Evolutionary conservation across 2,888 invertebrate genomes (phyloP).

Genomic region (Cephonodes hylas): DNA sequence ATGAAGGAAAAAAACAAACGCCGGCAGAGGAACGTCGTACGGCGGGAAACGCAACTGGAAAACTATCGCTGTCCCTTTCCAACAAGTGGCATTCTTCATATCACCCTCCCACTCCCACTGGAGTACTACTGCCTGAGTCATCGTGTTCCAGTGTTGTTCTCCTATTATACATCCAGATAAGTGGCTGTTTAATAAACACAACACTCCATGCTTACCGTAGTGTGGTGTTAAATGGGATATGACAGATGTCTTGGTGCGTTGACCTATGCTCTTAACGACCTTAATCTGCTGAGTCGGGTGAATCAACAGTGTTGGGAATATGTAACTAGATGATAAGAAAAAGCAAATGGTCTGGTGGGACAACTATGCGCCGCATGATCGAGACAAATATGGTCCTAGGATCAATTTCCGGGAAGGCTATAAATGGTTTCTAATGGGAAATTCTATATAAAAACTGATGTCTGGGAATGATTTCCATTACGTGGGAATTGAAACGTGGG

Average conservation of each 20-base stretch:
- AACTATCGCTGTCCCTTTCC: slow-evolving; percentile 52
- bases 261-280: slow-evolving; percentile 7
- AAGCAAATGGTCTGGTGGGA: not conserved
- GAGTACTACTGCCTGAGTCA: slow-evolving; percentile 39
- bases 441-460: too few species aligned
- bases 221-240: not conserved
- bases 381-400: too few species aligned
- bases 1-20: slow-evolving; percentile 57
- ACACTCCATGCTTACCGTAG: slow-evolving; percentile 25
- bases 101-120: slow-evolving; percentile 43
- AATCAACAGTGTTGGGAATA: not conserved
- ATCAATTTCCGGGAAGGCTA: too few species aligned
- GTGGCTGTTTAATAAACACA: slow-evolving; percentile 49
- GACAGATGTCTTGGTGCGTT: slow-evolving; percentile 1
- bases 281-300: not conserved
- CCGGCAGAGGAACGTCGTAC: slow-evolving; percentile 37
- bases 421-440: too few species aligned
- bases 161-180: slow-evolving; percentile 39
- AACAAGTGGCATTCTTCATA: slow-evolving; percentile 28
- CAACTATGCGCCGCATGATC: too few species aligned
- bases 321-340: not conserved
- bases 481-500: too few species aligned
- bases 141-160: slow-evolving; percentile 35
- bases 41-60: slow-evolving; percentile 56
- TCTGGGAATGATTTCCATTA: too few species aligned